Conservation (phyloP, 2,113 vertebrate genomes). For the Plotosus lineatus region DNA sequence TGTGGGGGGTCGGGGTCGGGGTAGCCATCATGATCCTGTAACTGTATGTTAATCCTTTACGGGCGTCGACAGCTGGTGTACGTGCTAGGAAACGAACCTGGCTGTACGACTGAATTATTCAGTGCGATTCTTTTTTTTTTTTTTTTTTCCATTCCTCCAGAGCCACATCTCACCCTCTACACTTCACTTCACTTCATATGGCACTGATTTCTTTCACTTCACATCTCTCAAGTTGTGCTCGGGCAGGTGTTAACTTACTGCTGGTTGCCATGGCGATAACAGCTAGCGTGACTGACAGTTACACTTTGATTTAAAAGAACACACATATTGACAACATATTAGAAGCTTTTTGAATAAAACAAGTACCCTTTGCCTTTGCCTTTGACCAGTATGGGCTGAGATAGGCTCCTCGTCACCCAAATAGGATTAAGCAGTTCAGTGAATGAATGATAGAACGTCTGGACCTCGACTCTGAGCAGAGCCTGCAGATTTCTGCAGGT, state of each 20-base stretch:
- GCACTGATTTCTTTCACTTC: background rate
- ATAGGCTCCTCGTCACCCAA: too few relatives aligned
- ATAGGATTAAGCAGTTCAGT: too few relatives aligned
- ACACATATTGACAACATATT: too few relatives aligned
- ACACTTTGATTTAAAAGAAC: too few relatives aligned
- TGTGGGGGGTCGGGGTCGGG: background rate
- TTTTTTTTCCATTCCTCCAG: background rate
- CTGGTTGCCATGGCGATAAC: slow-evolving; percentile 15
- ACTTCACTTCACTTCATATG: background rate
- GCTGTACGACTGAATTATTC: background rate
- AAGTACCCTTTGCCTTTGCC: too few relatives aligned
- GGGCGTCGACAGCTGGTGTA: background rate
- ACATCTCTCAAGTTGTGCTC: background rate
- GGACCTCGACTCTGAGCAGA: too few relatives aligned
- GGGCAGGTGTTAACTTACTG: background rate
- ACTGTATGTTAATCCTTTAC: background rate
- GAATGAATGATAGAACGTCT: too few relatives aligned
- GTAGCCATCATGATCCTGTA: background rate
- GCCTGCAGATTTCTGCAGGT: too few relatives aligned
- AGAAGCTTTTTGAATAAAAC: too few relatives aligned
- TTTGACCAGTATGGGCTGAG: too few relatives aligned
- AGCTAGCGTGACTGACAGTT: background rate
- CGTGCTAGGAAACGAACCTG: background rate
- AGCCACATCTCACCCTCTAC: background rate
- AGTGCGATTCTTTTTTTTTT: background rate